These are phyloP conservation scores for Gonatopus flavifemur DNA, from an alignment of 1,140 invertebrate genomes.

Conservation along the genomic window DNA sequence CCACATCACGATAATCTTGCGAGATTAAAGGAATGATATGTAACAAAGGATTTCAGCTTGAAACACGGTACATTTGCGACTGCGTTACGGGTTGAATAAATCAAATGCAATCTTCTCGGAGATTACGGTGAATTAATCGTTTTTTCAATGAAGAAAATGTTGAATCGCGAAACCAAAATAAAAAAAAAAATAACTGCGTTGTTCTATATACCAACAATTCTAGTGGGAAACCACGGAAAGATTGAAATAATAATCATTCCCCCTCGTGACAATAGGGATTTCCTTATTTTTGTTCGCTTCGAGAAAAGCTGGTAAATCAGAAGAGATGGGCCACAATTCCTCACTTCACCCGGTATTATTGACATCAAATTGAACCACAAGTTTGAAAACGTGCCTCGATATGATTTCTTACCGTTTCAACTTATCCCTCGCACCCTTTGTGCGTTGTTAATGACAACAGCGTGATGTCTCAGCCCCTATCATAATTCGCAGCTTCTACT, in stretches of 20 bases:
- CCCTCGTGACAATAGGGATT: background rate
- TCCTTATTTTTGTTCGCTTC: background rate
- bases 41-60: too few relatives aligned
- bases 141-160: background rate
- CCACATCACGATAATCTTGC: too few relatives aligned
- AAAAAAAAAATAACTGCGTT: too few relatives aligned
- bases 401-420: constrained; percentile 14
- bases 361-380: constrained; percentile 11
- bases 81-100: too few relatives aligned
- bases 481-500: constrained; percentile 50
- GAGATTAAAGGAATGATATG: too few relatives aligned
- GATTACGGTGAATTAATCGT: too few relatives aligned
- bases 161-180: background rate
- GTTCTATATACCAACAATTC: too few relatives aligned
- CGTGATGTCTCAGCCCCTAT: constrained; percentile 43
- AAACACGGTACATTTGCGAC: too few relatives aligned
- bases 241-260: too few relatives aligned
- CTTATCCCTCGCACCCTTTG: background rate
- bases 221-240: too few relatives aligned
- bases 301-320: background rate
- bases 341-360: background rate
- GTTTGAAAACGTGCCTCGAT: constrained; percentile 32
- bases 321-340: constrained; percentile 4
- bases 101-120: too few relatives aligned
- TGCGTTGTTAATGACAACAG: constrained; percentile 42